Base-by-base conservation (phyloP, 2,888 invertebrate species). In the Adela reaumurella region DNA sequence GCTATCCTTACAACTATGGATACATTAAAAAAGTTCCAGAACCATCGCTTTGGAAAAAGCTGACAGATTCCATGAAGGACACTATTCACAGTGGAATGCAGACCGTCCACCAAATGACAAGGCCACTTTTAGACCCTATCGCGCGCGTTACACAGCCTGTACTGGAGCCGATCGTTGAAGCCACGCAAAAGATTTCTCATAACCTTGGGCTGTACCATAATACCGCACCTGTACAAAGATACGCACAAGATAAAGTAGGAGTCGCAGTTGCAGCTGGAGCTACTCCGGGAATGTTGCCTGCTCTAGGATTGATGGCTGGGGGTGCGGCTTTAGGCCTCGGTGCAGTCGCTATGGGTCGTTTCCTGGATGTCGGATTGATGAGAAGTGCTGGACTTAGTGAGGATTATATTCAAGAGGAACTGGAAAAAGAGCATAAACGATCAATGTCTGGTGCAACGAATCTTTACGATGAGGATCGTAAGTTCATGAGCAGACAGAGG, bases 281-380 rank as follows among this genome's bases (percentile, higher is more conserved):
- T 2, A 45, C 42, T 10, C 74, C 74, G 0, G 87, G 87, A 0
- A 83, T 90, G 61, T 68, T 90, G 2, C 90, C 90, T 17, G 90
- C 90, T 0, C 69, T 90, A 18, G 89, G 91, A 3, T 68, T 90
- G 5, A 86, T 92, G 59, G 90, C 90, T 10, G 90, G 90, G n/a
- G 90, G 91, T 14, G 90, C 91, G 1, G 91, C 91, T 2, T 66
- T 91, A 19, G 89, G 90, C 1, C 81, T 91, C n/a, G 90, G 90
- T 4, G 90, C 90, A 0, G 88, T 90, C 0, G 90, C 90, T 0
- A 84, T 91, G 51, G 90, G 90, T 8, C 79, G 89, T 54, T 83
- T 87, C 51, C 67, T 89, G 8, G 86, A 87, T 56, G 83, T 84
- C 0, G 85, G 86, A 56, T 67, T 85, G 17, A 76, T 85, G 68